Evolutionary conservation across 2,888 invertebrate species (phyloP), one percentile per base, ranked within the genome.

Genomic region (Cyaniris semiargus): DNA sequence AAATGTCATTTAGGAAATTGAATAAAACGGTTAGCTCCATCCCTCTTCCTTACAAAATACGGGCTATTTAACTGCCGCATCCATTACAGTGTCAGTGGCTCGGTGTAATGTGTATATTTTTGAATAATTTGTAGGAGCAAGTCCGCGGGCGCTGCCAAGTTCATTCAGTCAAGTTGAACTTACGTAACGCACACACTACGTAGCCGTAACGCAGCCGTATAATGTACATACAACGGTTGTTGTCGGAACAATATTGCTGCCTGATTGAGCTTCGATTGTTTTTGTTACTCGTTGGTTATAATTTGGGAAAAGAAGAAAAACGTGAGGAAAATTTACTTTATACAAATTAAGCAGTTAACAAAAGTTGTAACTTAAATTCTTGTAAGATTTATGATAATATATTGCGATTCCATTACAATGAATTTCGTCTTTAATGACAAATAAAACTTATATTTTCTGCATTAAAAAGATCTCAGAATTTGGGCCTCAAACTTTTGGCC

Each of bases 111-210:
- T 79, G 79, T 79, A 79, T 80, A 87, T 85, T 85, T 86, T 87
- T 87, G 84, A 87, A 86, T 86, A 82, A 71, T 38, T 48, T 74
- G 74, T 85, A 84, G 83, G 82, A 83, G 81, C 80, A 83, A 81
- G 81, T 81, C 66, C 60, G 60, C 81, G 81, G 81, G 85, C 88
- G 89, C 88, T 88, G 91, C 86, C 93, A 92, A 92, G 93, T 90
- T 92, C 91, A 91, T 81, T 85, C 80, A 81, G 81, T 82, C 80
- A 82, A 83, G 82, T 81, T 81, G 80, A 82, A 76, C 38, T 81
- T 81, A 79, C 80, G 79, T 79, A 80, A 81, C 76, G 70, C 53
- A 70, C 48, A 38, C 56, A 76, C 70, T 48, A 70, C 13, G 71
- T 71, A 38, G 3, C 38, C 1, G 53, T 48, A 13, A 2, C 48